phyloP scores from a whole-genome alignment of 30 jellyfish, hydroid and myxozoan species.

The Aurelia coerulea region DNA sequence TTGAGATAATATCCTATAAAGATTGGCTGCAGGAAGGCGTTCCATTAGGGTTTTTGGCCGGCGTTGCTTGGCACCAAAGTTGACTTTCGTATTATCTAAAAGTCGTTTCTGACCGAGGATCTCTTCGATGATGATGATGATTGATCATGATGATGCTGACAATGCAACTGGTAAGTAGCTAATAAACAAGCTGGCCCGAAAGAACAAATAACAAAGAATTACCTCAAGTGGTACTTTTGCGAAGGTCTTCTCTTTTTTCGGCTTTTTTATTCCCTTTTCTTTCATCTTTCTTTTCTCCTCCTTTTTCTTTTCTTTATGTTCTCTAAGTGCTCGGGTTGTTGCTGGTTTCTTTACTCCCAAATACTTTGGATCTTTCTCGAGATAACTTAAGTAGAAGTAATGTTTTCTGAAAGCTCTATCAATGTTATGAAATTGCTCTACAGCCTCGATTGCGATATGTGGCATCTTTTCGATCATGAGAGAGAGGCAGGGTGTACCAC shows the following conservation, averaged over 20 bases:
- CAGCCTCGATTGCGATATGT: slow-evolving; percentile 98
- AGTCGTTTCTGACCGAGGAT: too few relatives aligned
- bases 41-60: too few relatives aligned
- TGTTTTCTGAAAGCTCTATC: slow-evolving; percentile 99
- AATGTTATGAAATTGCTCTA: slow-evolving; percentile 95
- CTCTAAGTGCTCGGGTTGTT: slow-evolving; percentile 82
- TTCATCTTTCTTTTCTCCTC: slow-evolving; percentile 83
- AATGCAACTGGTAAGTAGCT: too few relatives aligned
- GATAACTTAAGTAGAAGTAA: slow-evolving; percentile 83
- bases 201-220: too few relatives aligned
- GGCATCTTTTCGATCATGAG: slow-evolving; percentile 99
- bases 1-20: too few relatives aligned
- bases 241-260: slow-evolving; percentile 84
- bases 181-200: too few relatives aligned
- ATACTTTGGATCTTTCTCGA: slow-evolving; percentile 87
- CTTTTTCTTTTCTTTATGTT: slow-evolving; percentile 79
- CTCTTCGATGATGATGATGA: too few relatives aligned
- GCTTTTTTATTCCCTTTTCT: slow-evolving; percentile 88
- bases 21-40: too few relatives aligned
- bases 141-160: too few relatives aligned
- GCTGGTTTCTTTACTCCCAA: slow-evolving; percentile 74
- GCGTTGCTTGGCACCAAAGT: too few relatives aligned
- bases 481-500: slow-evolving; percentile 98
- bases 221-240: too few relatives aligned
- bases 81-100: too few relatives aligned